Base-by-base conservation (phyloP, 2,888 invertebrate species). In the Hemithea aestivaria region DNA sequence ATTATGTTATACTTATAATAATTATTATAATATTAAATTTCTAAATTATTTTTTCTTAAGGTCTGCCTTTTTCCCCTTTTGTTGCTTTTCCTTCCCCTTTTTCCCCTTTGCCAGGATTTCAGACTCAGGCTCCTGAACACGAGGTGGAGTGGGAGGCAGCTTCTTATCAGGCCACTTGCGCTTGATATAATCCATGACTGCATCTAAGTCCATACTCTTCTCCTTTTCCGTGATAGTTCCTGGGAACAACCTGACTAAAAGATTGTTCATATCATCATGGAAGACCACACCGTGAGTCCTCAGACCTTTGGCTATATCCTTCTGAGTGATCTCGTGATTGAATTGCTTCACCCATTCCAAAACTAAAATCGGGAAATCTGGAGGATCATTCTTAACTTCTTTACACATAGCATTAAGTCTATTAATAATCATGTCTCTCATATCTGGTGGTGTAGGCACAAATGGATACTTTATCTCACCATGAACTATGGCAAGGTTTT, bases 111-210 rank as follows among this genome's bases (percentile, higher is more conserved):
- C 3, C 16, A 16, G 5, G 5, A 5, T 6, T 20, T 37, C 34
- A 1, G 31, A 23, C 8, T 4, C 8, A 0, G n/a, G 8, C 1
- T 11, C 30, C 2, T 27, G 23, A 9, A 12, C 25, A 2, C 30
- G 69, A 0, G 67, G 68, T 1, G 75, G 73, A 1, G 74, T 71
- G 0, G 66, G 64, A 0, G 73, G 76, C 10, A 79, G 42, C 11
- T 66, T 51, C 7, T 60, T 62, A 2, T 77, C 73, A 2, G 80
- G 78, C 77, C 78, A 80, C 52, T 70, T 73, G 7, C 72, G 60
- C 31, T 58, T 59, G 8, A 73, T 47, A 45, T 60, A 78, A 11
- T 78, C 79, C 1, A 60, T 65, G 25, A 76, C 21, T 5, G 29
- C 20, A 2, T 24, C 45, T 4, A 79, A 39, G 53, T 68, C 53